Evolutionary conservation across 2,797 vertebrate genomes (phyloP).

Genomic region (Heterohyrax brucei): DNA sequence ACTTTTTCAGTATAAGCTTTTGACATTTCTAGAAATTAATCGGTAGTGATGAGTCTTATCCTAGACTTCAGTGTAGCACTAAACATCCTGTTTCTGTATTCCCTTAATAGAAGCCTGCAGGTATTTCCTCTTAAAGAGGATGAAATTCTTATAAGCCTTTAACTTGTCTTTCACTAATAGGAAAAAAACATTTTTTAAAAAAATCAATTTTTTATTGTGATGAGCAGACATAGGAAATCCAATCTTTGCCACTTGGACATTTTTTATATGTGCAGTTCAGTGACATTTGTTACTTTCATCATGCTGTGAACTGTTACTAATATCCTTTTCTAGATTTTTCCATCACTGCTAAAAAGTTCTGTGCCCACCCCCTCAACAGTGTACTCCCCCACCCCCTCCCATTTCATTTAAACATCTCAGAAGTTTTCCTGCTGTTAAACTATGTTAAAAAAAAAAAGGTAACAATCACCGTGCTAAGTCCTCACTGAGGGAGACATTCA

Average conservation of each 20-base stretch:
- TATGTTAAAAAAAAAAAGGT: not conserved
- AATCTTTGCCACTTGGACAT: too few relatives aligned
- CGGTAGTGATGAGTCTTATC: not conserved
- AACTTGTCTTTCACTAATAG: conserved; percentile 46
- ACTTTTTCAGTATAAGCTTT: not conserved
- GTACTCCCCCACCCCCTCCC: not conserved
- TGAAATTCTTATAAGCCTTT: not conserved
- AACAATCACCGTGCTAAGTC: rapidly evolving
- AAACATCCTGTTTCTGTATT: not conserved
- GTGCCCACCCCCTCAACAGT: not conserved
- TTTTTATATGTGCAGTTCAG: not conserved
- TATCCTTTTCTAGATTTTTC: not conserved
- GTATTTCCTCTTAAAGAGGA: not conserved
- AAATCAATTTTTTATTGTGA: not conserved
- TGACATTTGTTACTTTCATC: not conserved
- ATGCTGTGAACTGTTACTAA: not conserved
- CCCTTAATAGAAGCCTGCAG: not conserved
- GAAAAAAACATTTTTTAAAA: not conserved
- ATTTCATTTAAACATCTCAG: not conserved
- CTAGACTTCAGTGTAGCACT: not conserved
- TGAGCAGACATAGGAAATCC: not conserved
- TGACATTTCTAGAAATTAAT: not conserved
- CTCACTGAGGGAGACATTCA: not conserved
- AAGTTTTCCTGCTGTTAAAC: conserved; percentile 37
- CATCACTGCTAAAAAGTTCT: not conserved